Base-by-base conservation (phyloP, 2,888 invertebrate genomes). In the Chaetogeoica ovagalla region DNA sequence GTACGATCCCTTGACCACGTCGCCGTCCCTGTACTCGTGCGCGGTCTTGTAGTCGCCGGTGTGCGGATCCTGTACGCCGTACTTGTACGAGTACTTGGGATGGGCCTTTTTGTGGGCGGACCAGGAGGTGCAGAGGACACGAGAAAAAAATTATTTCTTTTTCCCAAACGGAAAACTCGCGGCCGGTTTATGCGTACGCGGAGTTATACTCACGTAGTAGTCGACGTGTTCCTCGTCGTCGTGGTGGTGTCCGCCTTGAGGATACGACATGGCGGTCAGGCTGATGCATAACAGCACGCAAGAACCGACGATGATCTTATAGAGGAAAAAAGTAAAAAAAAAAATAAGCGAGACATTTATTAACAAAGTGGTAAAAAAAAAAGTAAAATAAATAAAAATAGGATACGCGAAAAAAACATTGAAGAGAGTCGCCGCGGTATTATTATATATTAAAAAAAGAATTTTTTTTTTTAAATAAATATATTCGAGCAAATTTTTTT, bases 1-100 rank as follows among this genome's bases (percentile, higher is more conserved):
- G 83, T 84, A 84, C 72, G 84, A 83, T 43, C 84, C 84, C 76
- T 84, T 84, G 55, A 84, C 83, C 15, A 83, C 84, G 74, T 84
- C 84, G 3, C 84, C 84, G 69, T 84, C 83, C 13, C 84, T 81
- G 63, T 83, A 83, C 68, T 84, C 84, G 81, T 84, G 83, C 69
- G 83, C 83, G 76, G 83, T 84, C 83, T 84, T 84, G 63, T 83
- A 82, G 81, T 84, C 84, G 7, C 84, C 84, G 39, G 84, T 84
- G 81, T 84, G 83, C 13, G 82, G 83, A 55, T 84, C 84, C 79
- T 84, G 83, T 21, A 84, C 84, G 43, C 83, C 84, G 74, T 84
- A 84, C 60, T 84, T 84, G 83, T 82, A 84, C 19, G 82, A 81
- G 82, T 84, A 84, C 60, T 84, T 83, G 17, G 84, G 84, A 71